Base-by-base conservation (phyloP, 1,140 invertebrate genomes). In the Sarcophaga peregrina region DNA sequence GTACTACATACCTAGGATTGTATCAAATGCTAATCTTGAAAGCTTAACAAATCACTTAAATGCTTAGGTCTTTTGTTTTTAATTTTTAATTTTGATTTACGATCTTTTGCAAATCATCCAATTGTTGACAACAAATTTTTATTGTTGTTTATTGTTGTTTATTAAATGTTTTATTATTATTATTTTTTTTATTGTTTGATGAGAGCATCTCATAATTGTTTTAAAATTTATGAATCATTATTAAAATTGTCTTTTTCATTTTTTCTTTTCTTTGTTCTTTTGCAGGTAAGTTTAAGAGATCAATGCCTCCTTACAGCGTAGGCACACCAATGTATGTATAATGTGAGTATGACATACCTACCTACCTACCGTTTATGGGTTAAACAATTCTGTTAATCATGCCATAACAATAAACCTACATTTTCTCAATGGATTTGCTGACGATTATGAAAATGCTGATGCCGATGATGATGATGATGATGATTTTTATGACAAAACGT, bases 201-300 rank as follows among this genome's bases (percentile, higher is more conserved):
- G 10, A 68, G n/a, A 20, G 5, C 7, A 17, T 68, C 58, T 68
- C 5, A 8, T 68, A 17, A 68, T 4, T 58, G 52, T 20, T 17
- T 20, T 20, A 20, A 13, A 68, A 68, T 68, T 68, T 68, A 68
- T 68, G 17, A 25, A 68, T 68, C 6, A 68, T 68, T 68, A 37
- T 37, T 37, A 37, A 37, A 37, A 37, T n/a, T 20, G n/a, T 25
- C 20, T 68, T 68, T 68, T 4, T 68, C 7, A n/a, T 6, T 0
- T n/a, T 68, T 68, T 25, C n/a, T 68, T 68, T 68, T 68, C n/a
- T 6, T 68, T 68, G 7, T 68, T 68, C 20, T 9, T 6, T 68
- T 68, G 7, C 62, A 68, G 62, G 62, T 68, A 68, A 68, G 62
- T 68, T 68, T 37, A 37, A 68, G 10, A 68, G 17, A 68, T 68